Evolutionary conservation across 2,797 vertebrate species (phyloP).

Genomic region (Botia almorhae): DNA sequence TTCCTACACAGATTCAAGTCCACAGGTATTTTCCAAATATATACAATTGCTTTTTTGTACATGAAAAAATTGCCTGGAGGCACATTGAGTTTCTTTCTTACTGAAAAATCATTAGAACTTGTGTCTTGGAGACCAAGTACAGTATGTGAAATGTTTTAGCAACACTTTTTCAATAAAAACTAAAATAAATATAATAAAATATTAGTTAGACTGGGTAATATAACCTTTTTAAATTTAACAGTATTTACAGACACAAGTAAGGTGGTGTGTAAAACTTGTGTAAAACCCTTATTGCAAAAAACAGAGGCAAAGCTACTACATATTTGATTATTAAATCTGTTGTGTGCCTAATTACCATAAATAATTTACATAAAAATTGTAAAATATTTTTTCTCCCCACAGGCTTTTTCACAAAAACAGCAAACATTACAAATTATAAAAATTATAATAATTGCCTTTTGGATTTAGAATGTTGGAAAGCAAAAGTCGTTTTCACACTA

Average conservation of each 20-base stretch:
- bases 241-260: too few relatives aligned
- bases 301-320: too few relatives aligned
- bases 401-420: too few relatives aligned
- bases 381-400: too few relatives aligned
- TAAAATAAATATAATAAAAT: neutral
- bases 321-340: too few relatives aligned
- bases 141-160: neutral
- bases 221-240: neutral
- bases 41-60: neutral
- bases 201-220: neutral
- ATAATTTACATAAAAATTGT: too few relatives aligned
- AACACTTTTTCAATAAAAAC: neutral
- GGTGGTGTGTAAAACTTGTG: too few relatives aligned
- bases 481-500: conserved; percentile 3
- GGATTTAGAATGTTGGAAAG: neutral
- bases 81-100: neutral
- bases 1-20: neutral
- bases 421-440: too few relatives aligned
- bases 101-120: neutral
- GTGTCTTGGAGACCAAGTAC: neutral
- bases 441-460: too few relatives aligned
- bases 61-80: neutral
- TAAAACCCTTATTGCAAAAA: too few relatives aligned
- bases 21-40: neutral
- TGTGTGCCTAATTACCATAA: too few relatives aligned